Evolutionary conservation across 1,140 invertebrate species (phyloP), one percentile per base, ranked within the genome.

Genomic region (Sitophilus oryzae): DNA sequence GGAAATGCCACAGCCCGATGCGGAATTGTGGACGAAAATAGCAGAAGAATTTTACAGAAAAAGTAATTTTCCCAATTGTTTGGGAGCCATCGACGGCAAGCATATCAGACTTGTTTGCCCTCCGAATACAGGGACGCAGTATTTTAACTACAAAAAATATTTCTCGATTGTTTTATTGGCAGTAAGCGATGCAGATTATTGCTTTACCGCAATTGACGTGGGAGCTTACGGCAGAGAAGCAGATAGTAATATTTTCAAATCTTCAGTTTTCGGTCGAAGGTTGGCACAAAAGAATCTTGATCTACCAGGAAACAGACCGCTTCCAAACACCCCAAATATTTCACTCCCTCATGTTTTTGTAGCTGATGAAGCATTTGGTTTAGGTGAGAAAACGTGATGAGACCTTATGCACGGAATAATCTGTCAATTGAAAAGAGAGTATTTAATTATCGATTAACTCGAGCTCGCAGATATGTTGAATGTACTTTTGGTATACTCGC

Each of bases 361-460:
- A 4, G 44, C 8, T 6, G 44, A 46, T 16, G 44, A 46, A 18
- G 44, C 44, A 5, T 46, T 46, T 18, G 22, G 22, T 30, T 9
- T 46, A 16, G 34, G 44, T 46, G 25, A 25, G n/a, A n/a, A 30
- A 5, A 46, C 16, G 25, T 46, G 22, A 14, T 46, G 18, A 21
- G 52, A 8, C 52, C 52, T 21, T 54, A 37, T 54, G 42, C 47
- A 21, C 22, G 25, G 15, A 37, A 18, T 38, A 40, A 49, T 36
- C 3, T 37, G 3, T 14, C 3, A 4, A 3, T 11, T 14, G 16
- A 37, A 11, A 11, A 49, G 40, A 20, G 34, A 25, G 21, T 40
- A 14, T 49, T 37, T 16, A 49, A 49, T 22, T 49, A 49, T 22
- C 2, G 35, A 5, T 21, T 38, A 38, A 38, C 35, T 8, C 34